Evolutionary conservation across 2,113 vertebrate genomes (phyloP).

Genomic region (Lampris incognitus): DNA sequence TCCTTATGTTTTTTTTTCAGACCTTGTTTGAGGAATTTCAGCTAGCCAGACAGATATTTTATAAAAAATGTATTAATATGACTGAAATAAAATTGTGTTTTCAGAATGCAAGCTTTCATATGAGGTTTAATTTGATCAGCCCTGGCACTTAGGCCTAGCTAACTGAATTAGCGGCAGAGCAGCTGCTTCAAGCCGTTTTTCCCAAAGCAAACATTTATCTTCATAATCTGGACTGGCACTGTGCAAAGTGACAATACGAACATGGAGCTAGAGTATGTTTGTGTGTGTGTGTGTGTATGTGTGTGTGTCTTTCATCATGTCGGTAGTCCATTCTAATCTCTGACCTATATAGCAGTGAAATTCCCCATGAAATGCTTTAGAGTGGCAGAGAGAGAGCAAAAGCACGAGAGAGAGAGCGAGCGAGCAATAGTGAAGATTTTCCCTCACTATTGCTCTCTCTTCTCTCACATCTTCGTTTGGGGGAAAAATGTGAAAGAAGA

Average conservation of each 20-base stretch:
- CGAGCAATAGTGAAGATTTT: background rate
- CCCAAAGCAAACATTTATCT: slow-evolving; percentile 72
- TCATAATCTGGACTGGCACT: slow-evolving; percentile 70
- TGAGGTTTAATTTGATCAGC: slow-evolving; percentile 57
- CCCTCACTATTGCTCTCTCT: too few relatives aligned
- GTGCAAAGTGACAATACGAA: slow-evolving; percentile 45
- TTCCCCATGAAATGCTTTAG: slow-evolving; percentile 55
- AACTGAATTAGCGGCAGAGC: slow-evolving; percentile 69
- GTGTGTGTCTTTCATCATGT: slow-evolving; percentile 47
- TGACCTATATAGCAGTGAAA: slow-evolving; percentile 77
- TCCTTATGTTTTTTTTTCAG: background rate
- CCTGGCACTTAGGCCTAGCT: slow-evolving; percentile 39
- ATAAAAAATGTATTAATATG: background rate
- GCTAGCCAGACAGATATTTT: slow-evolving; percentile 11
- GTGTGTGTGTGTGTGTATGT: slow-evolving; percentile 2
- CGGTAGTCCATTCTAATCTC: slow-evolving; percentile 64
- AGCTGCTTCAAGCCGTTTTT: slow-evolving; percentile 65
- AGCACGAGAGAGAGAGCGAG: slow-evolving; percentile 1
- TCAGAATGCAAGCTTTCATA: slow-evolving; percentile 35
- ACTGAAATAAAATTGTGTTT: slow-evolving; percentile 38
- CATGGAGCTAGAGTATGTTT: slow-evolving; percentile 22
- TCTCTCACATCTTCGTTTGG: too few relatives aligned
- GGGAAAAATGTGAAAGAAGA: background rate
- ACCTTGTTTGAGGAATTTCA: slow-evolving; percentile 13
- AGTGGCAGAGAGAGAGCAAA: slow-evolving; percentile 26